Percentiles rank a stretch among this genome's conserved stretches.
phyloP scores from a whole-genome alignment of 2,888 invertebrate species.

The Pinctada fucata region DNA sequence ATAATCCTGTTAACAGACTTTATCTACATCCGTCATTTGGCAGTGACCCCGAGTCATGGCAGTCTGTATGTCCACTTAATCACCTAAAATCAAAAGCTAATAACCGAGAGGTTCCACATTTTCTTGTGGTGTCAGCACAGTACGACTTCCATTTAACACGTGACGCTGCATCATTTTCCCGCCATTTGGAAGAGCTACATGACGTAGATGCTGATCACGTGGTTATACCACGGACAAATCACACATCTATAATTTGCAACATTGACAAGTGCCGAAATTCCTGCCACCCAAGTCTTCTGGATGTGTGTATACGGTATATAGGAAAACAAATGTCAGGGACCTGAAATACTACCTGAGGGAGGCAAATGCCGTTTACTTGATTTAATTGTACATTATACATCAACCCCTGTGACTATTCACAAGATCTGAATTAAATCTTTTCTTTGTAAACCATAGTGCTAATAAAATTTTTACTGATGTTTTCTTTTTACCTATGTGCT shows the following conservation, averaged over 20 bases:
- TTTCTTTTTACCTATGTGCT: no score
- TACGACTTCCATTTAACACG: constrained; percentile 50
- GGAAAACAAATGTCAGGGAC: neutral
- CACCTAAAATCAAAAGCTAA: constrained; percentile 34
- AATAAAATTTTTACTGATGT: no score
- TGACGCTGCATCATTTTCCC: constrained; percentile 47
- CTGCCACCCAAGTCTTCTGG: constrained; percentile 16
- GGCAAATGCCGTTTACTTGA: no score
- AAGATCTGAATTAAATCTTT: no score
- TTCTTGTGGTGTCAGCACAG: constrained; percentile 55
- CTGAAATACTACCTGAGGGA: no score
- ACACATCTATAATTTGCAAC: constrained; percentile 54
- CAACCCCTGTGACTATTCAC: no score
- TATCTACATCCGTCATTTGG: constrained; percentile 62
- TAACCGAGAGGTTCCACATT: constrained; percentile 41
- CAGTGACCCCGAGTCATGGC: constrained; percentile 40
- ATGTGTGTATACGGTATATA: constrained; percentile 25
- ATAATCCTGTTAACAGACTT: constrained; percentile 33
- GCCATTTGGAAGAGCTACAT: constrained; percentile 37
- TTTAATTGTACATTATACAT: no score
- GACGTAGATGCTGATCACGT: constrained; percentile 41
- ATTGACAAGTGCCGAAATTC: constrained; percentile 29
- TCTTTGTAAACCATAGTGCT: no score
- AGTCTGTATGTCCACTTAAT: constrained; percentile 46
- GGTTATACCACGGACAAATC: constrained; percentile 51